These are phyloP conservation scores for Aphodius sticticus DNA, from an alignment of 2,888 invertebrate genomes.

Conservation along the genomic window DNA sequence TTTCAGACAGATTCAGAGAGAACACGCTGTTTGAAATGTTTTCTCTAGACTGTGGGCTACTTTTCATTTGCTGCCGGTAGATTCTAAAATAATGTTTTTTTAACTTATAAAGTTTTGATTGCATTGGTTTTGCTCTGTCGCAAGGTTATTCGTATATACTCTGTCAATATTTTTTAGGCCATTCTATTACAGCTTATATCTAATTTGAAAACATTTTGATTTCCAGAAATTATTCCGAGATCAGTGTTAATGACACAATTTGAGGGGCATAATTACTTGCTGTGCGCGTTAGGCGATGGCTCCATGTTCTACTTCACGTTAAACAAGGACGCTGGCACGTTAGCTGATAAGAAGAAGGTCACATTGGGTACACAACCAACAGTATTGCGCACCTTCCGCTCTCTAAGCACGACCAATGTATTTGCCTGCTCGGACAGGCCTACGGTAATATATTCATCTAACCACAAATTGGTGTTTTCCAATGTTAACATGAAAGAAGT, in stretches of 20 bases:
- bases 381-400: conserved; percentile 87
- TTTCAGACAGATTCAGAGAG: no score
- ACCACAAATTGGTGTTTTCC: conserved; percentile 97
- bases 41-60: no score
- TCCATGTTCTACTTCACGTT: conserved; percentile 96
- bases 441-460: conserved; percentile 98
- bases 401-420: conserved; percentile 92
- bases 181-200: no score
- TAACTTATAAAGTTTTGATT: no score
- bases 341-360: conserved; percentile 92
- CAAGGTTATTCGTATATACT: no score
- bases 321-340: conserved; percentile 74
- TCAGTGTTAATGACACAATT: conserved; percentile 94
- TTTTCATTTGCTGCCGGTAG: no score
- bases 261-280: conserved; percentile 88
- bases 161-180: no score
- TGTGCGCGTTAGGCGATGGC: conserved; percentile 96
- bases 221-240: conserved; percentile 92
- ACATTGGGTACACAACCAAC: conserved; percentile 98
- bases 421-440: conserved; percentile 99
- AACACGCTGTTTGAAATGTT: no score
- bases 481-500: conserved; percentile 96
- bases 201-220: no score
- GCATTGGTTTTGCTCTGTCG: no score
- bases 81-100: no score